Evolutionary conservation across 2,797 vertebrate genomes (phyloP), one percentile per base, ranked within the genome.

Genomic region (Spea hammondii): DNA sequence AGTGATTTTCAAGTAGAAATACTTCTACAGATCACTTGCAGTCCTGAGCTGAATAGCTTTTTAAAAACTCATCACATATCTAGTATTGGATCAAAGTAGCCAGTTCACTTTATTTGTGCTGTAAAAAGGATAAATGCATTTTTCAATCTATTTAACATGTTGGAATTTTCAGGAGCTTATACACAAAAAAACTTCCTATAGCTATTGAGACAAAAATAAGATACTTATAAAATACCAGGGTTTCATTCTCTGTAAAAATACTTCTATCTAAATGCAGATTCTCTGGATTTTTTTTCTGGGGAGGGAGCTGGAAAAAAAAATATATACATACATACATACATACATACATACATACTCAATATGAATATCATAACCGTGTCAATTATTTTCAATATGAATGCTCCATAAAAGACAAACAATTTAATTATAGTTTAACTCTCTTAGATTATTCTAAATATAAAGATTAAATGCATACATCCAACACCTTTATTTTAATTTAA

Each of bases 181-280:
- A 80, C 47, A 83, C 79, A 77, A 1, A 74, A 1, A 74, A 45
- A 65, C 17, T 79, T 74, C 60, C 7, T 84, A 82, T 78, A 80
- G 70, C 53, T 75, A 69, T 60, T 70, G 59, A 48, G 54, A 79
- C 74, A 70, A 78, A 71, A 84, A 87, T 8, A 65, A 82, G 75
- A 84, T 72, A 81, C 60, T 74, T 53, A 80, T 50, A 87, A 87
- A 88, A 88, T 83, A 72, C 83, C 84, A 74, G 11, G 71, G 66
- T 86, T 89, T 84, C 65, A 5, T 74, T 83, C 84, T 84, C 65
- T 73, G 51, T 79, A 84, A 88, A 32, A 88, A 80, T 82, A 72
- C 66, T 84, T 89, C 85, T 79, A 87, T 89, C 79, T 90, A 90
- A 89, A 92, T 89, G 88, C 79, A 90, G 88, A 87, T 90, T 80